Evolutionary conservation across 1,140 invertebrate species (phyloP).

Genomic region (Maconellicoccus hirsutus): DNA sequence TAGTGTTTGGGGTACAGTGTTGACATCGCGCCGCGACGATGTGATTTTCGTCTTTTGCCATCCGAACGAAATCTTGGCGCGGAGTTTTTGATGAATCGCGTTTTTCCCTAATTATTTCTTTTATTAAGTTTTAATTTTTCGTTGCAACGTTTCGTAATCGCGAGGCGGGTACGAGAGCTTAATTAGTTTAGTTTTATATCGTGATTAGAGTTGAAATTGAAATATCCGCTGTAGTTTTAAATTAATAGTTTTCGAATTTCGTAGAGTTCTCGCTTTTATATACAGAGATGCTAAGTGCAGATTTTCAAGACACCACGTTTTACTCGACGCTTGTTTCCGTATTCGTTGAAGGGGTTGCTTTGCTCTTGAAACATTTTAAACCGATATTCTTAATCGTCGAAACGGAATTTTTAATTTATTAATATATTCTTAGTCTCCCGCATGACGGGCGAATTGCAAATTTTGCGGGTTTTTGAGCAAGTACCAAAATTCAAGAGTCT

Average conservation of each 20-base stretch:
- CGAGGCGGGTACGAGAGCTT: background rate
- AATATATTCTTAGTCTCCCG: no score
- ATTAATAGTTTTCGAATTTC: background rate
- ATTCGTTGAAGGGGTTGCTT: no score
- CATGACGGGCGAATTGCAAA: no score
- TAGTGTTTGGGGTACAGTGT: background rate
- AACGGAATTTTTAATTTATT: no score
- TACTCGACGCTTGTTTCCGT: no score
- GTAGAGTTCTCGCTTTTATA: no score
- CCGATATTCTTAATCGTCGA: no score
- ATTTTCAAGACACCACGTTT: no score
- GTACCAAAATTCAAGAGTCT: no score
- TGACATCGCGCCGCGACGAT: background rate
- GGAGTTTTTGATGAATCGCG: slow-evolving; percentile 1
- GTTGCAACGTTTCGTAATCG: background rate
- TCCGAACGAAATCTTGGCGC: background rate
- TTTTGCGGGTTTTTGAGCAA: no score
- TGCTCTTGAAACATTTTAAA: no score
- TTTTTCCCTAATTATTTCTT: slow-evolving; percentile 9
- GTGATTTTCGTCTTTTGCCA: background rate
- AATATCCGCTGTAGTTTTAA: slow-evolving; percentile 1
- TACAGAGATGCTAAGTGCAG: no score
- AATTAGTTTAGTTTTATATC: slow-evolving; percentile 10
- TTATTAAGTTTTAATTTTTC: slow-evolving; percentile 10
- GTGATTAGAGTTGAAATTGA: background rate